phyloP scores from a whole-genome alignment of 2,797 vertebrate species.

The Sternotherus odoratus region DNA sequence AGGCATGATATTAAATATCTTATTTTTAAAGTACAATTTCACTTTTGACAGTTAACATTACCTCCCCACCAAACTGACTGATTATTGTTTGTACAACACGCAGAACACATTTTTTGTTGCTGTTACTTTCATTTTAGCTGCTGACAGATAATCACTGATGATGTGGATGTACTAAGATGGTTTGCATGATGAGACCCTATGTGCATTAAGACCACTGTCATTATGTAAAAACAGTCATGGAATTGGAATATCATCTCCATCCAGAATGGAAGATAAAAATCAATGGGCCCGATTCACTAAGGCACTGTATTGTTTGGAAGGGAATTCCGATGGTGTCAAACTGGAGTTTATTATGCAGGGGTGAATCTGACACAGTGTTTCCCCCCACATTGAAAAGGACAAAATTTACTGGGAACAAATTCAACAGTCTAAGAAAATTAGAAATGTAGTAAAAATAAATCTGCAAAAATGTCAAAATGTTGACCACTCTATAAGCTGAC shows the following conservation, averaged over 20 bases:
- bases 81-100: background rate
- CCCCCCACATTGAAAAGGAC: background rate
- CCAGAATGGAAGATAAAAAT: background rate
- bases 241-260: background rate
- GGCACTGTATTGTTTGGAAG: background rate
- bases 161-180: background rate
- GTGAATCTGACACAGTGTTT: background rate
- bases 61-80: background rate
- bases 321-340: background rate
- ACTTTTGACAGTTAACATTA: background rate
- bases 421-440: background rate
- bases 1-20: background rate
- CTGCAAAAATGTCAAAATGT: background rate
- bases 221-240: background rate
- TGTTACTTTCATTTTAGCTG: background rate
- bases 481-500: background rate
- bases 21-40: conserved; percentile 10
- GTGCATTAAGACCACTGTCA: background rate
- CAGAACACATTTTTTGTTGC: background rate
- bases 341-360: background rate
- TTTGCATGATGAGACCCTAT: background rate
- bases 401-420: background rate
- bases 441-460: background rate
- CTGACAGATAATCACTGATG: background rate
- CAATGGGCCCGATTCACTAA: background rate